Conservation (phyloP, 2,888 invertebrate species). For the Macrosiphum euphorbiae region DNA sequence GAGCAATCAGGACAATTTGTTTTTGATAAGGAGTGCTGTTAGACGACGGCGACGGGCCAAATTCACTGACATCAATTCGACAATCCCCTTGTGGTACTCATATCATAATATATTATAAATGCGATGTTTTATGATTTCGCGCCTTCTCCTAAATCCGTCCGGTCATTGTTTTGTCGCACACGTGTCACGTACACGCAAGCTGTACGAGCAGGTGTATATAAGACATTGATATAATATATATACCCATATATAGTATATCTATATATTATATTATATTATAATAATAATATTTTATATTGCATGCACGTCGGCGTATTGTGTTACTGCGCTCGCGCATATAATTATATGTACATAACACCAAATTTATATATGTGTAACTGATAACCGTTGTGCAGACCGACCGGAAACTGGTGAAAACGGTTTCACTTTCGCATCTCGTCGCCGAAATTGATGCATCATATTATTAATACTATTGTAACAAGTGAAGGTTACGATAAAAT, state of each 20-base stretch:
- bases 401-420: background rate
- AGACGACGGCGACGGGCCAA: background rate
- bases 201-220: background rate
- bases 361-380: background rate
- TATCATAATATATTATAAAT: background rate
- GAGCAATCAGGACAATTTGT: background rate
- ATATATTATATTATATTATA: too few relatives aligned
- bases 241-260: background rate
- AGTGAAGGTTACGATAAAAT: background rate
- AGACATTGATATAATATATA: background rate
- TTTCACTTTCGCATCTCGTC: background rate
- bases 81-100: background rate
- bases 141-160: conserved; percentile 10
- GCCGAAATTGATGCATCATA: background rate
- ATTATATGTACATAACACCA: background rate
- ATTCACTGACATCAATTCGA: background rate
- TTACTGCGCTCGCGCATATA: background rate
- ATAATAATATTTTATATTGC: background rate
- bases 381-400: background rate
- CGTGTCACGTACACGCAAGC: background rate
- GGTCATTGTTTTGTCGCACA: background rate
- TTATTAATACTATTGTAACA: background rate
- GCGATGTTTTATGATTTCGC: background rate
- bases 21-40: background rate
- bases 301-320: background rate